Evolutionary conservation across 2,797 vertebrate species (phyloP).

Genomic region (Artibeus lituratus): DNA sequence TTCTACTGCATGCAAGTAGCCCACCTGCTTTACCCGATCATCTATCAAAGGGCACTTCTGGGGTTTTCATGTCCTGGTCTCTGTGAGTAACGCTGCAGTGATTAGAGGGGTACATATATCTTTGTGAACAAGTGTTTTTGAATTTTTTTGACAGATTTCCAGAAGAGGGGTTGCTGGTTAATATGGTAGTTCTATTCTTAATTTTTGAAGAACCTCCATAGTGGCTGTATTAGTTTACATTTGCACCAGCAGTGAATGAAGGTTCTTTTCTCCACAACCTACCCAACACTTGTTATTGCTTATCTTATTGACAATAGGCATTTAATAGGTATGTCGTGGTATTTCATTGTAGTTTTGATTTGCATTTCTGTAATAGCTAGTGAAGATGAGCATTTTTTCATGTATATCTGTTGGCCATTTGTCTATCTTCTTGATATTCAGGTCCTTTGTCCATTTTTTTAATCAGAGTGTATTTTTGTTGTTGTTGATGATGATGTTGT

Average conservation of each 20-base stretch:
- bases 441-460: background rate
- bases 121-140: background rate
- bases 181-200: background rate
- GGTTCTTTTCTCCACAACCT: background rate
- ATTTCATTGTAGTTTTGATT: background rate
- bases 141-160: background rate
- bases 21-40: background rate
- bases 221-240: background rate
- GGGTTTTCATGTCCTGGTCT: background rate
- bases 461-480: background rate
- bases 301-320: background rate
- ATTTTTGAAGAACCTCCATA: background rate
- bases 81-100: background rate
- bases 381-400: background rate
- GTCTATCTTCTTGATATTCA: background rate
- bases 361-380: background rate
- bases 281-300: background rate
- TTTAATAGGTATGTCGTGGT: background rate
- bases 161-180: background rate
- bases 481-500: background rate
- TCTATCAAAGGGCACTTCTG: background rate
- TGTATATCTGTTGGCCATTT: background rate
- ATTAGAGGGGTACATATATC: background rate
- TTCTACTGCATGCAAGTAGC: background rate
- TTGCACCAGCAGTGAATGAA: background rate